phyloP scores from a whole-genome alignment of 2,113 vertebrate species.

The Arizona elegans region DNA sequence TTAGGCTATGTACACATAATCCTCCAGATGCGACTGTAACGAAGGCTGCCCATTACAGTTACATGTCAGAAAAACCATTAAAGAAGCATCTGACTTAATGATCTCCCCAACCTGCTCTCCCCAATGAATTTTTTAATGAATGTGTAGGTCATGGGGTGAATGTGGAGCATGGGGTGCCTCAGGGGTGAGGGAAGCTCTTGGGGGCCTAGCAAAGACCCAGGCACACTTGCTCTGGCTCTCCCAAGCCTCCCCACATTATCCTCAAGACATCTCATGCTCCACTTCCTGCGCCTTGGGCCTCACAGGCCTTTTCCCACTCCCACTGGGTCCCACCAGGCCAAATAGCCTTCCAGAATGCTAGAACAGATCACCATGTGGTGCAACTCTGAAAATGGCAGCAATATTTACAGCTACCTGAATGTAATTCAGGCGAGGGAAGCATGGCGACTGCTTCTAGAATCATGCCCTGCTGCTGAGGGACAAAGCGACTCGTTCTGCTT shows the following conservation, averaged over 20 bases:
- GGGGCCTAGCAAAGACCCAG: neutral
- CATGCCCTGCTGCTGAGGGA: neutral
- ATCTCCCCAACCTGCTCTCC: neutral
- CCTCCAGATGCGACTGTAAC: neutral
- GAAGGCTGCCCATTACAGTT: neutral
- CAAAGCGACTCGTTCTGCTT: neutral
- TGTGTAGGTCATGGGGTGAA: neutral
- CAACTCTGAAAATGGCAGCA: neutral
- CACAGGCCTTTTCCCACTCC: neutral
- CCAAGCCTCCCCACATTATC: neutral
- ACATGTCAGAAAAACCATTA: neutral
- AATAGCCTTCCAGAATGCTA: neutral
- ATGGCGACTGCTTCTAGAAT: too few species aligned
- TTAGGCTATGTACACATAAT: neutral
- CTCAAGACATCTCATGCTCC: neutral
- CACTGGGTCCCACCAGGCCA: neutral
- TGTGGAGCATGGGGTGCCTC: neutral
- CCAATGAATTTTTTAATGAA: neutral
- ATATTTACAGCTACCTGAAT: neutral
- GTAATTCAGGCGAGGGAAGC: too few species aligned
- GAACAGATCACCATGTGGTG: neutral
- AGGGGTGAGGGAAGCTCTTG: neutral
- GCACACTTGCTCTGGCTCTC: neutral
- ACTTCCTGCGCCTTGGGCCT: neutral
- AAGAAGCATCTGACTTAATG: neutral